phyloP scores from a whole-genome alignment of 35 echinoderm and acorn worm species.

The Lytechinus pictus region DNA sequence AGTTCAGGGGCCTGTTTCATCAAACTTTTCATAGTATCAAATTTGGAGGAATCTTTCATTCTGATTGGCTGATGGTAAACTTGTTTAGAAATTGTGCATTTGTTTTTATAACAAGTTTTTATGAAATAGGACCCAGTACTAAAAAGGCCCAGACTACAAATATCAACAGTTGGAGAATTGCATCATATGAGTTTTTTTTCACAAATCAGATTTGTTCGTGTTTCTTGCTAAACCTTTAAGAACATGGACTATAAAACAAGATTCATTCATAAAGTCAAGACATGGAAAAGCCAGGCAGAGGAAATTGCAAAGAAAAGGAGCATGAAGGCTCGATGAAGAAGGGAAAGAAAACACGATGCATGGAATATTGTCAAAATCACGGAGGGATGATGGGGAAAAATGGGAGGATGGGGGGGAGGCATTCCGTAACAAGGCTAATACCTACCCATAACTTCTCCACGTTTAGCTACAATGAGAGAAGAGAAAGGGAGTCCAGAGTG shows the following conservation, averaged over 20 bases:
- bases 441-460: conserved; percentile 96
- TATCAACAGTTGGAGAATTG: no score
- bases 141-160: no score
- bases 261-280: neutral
- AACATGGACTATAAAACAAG: neutral
- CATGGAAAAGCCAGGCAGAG: neutral
- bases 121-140: no score
- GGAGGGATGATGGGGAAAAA: no score
- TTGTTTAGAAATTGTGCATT: no score
- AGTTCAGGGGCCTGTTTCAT: no score
- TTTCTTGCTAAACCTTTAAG: neutral
- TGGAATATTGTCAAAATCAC: neutral
- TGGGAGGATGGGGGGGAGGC: neutral
- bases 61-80: no score
- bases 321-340: neutral
- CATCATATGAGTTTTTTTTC: no score
- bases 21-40: no score
- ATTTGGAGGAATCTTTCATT: no score
- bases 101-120: no score
- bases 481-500: conserved; percentile 9
- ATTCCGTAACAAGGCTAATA: conserved; percentile 42
- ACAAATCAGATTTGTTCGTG: no score
- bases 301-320: neutral
- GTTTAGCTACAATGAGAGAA: conserved; percentile 72
- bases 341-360: neutral